Evolutionary conservation across 2,113 vertebrate species (phyloP).

Genomic region (Otus sunia): DNA sequence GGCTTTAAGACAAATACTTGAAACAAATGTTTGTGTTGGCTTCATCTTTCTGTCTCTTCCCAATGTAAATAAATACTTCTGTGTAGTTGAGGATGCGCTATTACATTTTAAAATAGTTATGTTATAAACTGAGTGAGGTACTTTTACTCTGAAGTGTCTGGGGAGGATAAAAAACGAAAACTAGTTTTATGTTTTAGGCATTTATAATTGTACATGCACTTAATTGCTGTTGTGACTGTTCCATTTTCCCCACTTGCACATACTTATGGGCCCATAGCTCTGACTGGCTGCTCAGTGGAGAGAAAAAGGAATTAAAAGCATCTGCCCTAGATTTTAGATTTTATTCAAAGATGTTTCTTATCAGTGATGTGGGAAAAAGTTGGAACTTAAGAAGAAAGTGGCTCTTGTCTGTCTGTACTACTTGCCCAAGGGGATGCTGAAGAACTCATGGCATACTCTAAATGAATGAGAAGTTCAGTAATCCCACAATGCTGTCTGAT

Average conservation of each 20-base stretch:
- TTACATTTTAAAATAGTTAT: background rate
- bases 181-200: background rate
- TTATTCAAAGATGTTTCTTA: conserved; percentile 5
- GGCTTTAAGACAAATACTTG: background rate
- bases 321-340: conserved; percentile 3
- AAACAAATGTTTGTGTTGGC: background rate
- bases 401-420: background rate
- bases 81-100: background rate
- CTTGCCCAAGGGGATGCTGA: background rate
- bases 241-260: background rate
- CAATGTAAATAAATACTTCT: background rate
- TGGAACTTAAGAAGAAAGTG: background rate
- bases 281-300: background rate
- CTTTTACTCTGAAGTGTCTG: background rate
- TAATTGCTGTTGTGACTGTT: conserved; percentile 4
- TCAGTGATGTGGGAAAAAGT: background rate
- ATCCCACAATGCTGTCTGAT: background rate
- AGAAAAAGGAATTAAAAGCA: background rate
- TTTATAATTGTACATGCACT: conserved; percentile 23
- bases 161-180: background rate
- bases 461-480: background rate
- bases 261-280: background rate
- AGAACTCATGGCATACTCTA: background rate
- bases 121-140: background rate
- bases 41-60: background rate